Percentiles rank a stretch among this genome's conserved stretches.
These are phyloP conservation scores for Leptogaster cylindrica DNA, from an alignment of 2,888 invertebrate genomes.

Conservation along the genomic window DNA sequence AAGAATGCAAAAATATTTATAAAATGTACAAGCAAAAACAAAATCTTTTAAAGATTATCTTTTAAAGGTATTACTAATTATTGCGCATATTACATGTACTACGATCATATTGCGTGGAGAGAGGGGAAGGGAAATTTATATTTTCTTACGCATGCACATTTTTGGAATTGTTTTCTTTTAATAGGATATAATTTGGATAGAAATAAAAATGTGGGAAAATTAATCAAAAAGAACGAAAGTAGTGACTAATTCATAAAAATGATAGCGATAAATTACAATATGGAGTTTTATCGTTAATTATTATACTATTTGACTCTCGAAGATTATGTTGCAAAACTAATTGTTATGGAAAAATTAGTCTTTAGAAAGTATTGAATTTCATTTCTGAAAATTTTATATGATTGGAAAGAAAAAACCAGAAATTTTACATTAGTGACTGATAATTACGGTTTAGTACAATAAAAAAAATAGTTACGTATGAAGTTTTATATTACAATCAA, in stretches of 20 bases:
- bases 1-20: conserved; percentile 37
- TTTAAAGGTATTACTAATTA: conserved; percentile 3
- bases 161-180: neutral
- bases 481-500: conserved; percentile 50
- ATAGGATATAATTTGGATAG: conserved; percentile 19
- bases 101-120: conserved; percentile 21
- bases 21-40: conserved; percentile 24
- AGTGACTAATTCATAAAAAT: conserved; percentile 33
- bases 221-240: conserved; percentile 30
- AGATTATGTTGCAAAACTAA: conserved; percentile 8
- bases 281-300: conserved; percentile 1
- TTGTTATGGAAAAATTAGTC: conserved; percentile 9
- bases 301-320: conserved; percentile 31
- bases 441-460: conserved; percentile 14
- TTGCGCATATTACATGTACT: conserved; percentile 6
- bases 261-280: conserved; percentile 32
- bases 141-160: conserved; percentile 18
- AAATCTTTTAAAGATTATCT: conserved; percentile 17
- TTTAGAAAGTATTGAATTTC: conserved; percentile 12
- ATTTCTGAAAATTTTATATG: conserved; percentile 5
- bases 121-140: conserved; percentile 10
- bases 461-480: conserved; percentile 12
- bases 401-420: conserved; percentile 24
- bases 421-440: conserved; percentile 20
- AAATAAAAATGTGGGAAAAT: conserved; percentile 30